Conservation (phyloP, 1,140 invertebrate species). For the Lepidurus arcticus region DNA sequence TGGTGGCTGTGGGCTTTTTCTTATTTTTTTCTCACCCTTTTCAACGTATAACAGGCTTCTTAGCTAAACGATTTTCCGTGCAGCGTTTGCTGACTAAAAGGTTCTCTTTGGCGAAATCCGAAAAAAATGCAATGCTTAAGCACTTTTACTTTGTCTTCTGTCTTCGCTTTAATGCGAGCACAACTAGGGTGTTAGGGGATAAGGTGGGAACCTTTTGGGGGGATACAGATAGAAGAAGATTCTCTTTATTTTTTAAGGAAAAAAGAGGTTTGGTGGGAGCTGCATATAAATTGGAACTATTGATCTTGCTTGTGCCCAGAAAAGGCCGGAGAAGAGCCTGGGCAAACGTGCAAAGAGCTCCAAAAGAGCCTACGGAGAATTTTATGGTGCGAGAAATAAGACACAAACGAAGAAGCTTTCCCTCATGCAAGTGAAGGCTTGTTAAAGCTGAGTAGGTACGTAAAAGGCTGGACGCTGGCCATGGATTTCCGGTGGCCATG, state of each 20-base stretch:
- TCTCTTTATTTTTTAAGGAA: background rate
- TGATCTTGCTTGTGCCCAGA: background rate
- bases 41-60: background rate
- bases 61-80: background rate
- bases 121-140: background rate
- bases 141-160: background rate
- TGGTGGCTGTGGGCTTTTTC: background rate
- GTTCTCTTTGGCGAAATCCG: background rate
- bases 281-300: slow-evolving; percentile 19
- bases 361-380: background rate
- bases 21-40: background rate
- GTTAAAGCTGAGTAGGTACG: background rate
- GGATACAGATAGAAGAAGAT: background rate
- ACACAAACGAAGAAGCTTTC: background rate
- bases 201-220: background rate
- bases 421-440: background rate
- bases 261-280: background rate
- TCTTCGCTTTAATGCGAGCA: background rate
- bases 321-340: background rate
- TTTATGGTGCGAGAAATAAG: background rate
- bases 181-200: background rate
- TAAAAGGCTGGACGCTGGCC: too few species aligned
- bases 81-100: background rate
- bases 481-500: too few species aligned
- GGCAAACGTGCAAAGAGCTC: background rate